Percentiles rank a stretch among this genome's conserved stretches.
Evolutionary conservation across 2,797 vertebrate species (phyloP).

Genomic region (Argya squamiceps): DNA sequence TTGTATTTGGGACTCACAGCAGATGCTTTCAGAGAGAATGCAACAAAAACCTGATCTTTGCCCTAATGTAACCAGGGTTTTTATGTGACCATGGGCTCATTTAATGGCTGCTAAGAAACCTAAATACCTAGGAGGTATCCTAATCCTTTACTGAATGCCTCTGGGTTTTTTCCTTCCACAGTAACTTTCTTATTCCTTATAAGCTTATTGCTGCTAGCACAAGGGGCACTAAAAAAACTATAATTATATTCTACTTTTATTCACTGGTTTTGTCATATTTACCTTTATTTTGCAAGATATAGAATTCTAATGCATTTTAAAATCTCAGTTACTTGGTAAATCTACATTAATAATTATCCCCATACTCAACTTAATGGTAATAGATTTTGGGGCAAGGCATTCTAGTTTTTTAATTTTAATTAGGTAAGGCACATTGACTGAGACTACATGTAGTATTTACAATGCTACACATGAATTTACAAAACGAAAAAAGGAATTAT

Average conservation of each 20-base stretch:
- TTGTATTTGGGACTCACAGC: neutral
- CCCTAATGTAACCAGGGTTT: neutral
- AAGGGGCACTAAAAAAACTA: neutral
- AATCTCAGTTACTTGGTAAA: neutral
- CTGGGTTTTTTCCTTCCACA: neutral
- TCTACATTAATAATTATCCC: neutral
- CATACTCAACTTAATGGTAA: neutral
- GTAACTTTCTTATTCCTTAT: neutral
- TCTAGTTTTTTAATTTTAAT: neutral
- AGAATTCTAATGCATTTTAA: neutral
- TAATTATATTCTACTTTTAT: neutral
- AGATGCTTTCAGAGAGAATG: neutral
- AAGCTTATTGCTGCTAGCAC: neutral
- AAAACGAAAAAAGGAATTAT: neutral
- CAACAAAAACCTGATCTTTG: neutral
- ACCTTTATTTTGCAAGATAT: neutral
- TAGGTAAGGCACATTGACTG: neutral
- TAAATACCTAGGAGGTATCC: neutral
- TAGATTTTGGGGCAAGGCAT: neutral
- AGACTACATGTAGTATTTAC: neutral
- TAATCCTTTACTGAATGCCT: neutral
- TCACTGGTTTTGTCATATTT: neutral
- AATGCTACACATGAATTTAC: neutral
- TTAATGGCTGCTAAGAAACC: neutral
- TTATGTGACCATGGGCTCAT: rapidly evolving